phyloP scores from a whole-genome alignment of 2,113 vertebrate genomes.

The Siniperca chuatsi region DNA sequence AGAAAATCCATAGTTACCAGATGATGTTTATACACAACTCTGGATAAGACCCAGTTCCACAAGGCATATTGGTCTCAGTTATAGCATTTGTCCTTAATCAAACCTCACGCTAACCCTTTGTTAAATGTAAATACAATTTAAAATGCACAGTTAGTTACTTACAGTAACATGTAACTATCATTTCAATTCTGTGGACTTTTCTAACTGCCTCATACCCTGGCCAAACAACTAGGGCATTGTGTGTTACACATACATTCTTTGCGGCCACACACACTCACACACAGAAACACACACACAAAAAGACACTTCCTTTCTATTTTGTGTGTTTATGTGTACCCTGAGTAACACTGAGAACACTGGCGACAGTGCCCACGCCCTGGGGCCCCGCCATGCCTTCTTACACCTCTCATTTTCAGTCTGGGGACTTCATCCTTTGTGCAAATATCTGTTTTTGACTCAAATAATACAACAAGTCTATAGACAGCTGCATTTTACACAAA shows the following conservation, averaged over 20 bases:
- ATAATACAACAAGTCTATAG: constrained; percentile 67
- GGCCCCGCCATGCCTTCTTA: constrained; percentile 62
- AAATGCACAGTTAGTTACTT: constrained; percentile 2
- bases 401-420: constrained; percentile 81
- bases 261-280: constrained; percentile 20
- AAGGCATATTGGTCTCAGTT: neutral
- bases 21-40: constrained; percentile 22
- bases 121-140: constrained; percentile 2
- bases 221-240: constrained; percentile 40
- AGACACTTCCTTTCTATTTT: constrained; percentile 60
- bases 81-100: neutral
- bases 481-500: constrained; percentile 78
- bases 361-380: constrained; percentile 73
- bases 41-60: constrained; percentile 15
- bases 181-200: constrained; percentile 12
- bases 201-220: constrained; percentile 3
- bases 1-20: constrained; percentile 23
- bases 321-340: constrained; percentile 49
- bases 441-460: constrained; percentile 80
- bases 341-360: constrained; percentile 63
- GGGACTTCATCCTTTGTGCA: constrained; percentile 69
- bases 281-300: constrained; percentile 28
- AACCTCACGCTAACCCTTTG: neutral
- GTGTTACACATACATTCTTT: constrained; percentile 18
- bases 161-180: neutral